These are phyloP conservation scores for Ectemnius lituratus DNA, from an alignment of 2,888 invertebrate species.

Conservation along the genomic window DNA sequence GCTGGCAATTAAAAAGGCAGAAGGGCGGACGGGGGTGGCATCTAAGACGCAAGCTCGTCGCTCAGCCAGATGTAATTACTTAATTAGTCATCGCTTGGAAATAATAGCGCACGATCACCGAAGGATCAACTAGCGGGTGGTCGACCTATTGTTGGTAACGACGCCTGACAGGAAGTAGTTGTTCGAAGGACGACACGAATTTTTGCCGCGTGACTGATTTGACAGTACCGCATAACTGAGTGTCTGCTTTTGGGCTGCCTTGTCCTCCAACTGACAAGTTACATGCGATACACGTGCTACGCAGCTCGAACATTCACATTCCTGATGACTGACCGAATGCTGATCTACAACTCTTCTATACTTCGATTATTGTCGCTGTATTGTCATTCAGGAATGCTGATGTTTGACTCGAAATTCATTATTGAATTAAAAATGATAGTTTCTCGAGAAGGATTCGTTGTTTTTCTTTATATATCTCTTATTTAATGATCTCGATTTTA, in stretches of 20 bases:
- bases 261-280: too few relatives aligned
- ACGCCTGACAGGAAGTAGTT: slow-evolving; percentile 24
- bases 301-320: too few relatives aligned
- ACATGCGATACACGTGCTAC: not conserved
- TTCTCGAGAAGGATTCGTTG: too few relatives aligned
- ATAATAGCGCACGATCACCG: slow-evolving; percentile 32
- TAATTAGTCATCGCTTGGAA: slow-evolving; percentile 55
- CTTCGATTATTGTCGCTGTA: too few relatives aligned
- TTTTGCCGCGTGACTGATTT: slow-evolving; percentile 24
- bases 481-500: too few relatives aligned
- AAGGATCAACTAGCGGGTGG: slow-evolving; percentile 17
- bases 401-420: too few relatives aligned
- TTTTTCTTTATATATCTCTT: too few relatives aligned
- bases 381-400: too few relatives aligned
- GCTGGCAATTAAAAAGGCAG: slow-evolving; percentile 58
- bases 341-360: too few relatives aligned
- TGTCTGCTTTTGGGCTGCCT: not conserved
- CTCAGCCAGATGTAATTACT: slow-evolving; percentile 37
- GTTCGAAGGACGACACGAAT: slow-evolving; percentile 47
- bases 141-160: slow-evolving; percentile 19
- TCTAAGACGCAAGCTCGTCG: slow-evolving; percentile 38
- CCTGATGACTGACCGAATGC: too few relatives aligned
- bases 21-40: not conserved
- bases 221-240: not conserved
- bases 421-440: too few relatives aligned